Evolutionary conservation across 1,140 invertebrate genomes (phyloP).

Genomic region (Penaeus chinensis): DNA sequence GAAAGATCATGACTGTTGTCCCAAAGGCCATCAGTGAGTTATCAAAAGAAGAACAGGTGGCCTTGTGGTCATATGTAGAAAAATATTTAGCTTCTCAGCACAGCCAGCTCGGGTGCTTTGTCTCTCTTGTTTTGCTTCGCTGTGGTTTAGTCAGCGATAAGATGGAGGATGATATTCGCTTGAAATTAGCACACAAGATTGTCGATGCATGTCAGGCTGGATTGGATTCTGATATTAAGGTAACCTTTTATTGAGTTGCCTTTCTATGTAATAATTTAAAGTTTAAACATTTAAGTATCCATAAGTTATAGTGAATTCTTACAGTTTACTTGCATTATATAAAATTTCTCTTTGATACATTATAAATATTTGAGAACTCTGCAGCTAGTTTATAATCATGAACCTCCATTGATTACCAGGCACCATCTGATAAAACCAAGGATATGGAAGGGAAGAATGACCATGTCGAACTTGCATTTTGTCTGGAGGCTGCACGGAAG

Average conservation of each 20-base stretch:
- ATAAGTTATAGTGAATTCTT: no score
- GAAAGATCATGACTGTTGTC: no score
- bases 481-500: neutral
- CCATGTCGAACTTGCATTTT: neutral
- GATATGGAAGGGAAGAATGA: neutral
- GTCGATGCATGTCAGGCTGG: conserved; percentile 21
- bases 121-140: conserved; percentile 19
- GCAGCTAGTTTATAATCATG: no score
- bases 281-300: neutral
- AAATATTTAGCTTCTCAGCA: neutral
- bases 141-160: conserved; percentile 12
- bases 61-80: neutral
- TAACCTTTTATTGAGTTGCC: neutral
- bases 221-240: conserved; percentile 32
- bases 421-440: neutral
- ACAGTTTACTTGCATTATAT: no score
- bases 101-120: conserved; percentile 7
- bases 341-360: no score
- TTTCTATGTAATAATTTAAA: neutral
- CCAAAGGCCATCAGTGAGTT: no score
- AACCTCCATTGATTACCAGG: no score
- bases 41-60: neutral
- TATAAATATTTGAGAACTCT: no score
- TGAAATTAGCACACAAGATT: conserved; percentile 27
- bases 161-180: neutral